Evolutionary conservation across 2,113 vertebrate species (phyloP), one percentile per base, ranked within the genome.

Genomic region (Prionailurus bengalensis): DNA sequence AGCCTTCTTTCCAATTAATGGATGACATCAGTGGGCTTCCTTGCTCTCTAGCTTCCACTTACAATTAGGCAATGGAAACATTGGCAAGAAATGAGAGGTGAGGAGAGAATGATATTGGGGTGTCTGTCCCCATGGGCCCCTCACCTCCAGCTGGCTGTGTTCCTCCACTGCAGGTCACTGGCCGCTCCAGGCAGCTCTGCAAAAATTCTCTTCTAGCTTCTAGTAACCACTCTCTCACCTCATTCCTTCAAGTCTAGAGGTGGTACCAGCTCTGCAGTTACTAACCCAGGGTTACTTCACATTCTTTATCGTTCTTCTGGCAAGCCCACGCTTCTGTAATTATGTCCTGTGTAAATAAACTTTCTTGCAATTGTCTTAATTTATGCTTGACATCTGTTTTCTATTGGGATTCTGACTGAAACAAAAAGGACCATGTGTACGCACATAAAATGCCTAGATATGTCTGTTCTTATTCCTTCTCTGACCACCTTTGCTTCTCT

Each of bases 341-440:
- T 92, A 21, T 23, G 81, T 84, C 42, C 31, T 80, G 82, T 78
- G n/a, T 68, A 96, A 96, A 96, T 55, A 95, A 76, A 71, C 19
- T 89, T 87, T 87, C 79, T 88, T 94, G 36, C 51, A 94, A 92
- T 97, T 92, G 80, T 96, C 63, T 94, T 90, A 97, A 97, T 95
- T 92, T 96, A 92, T 84, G 5, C 42, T 74, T 84, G 68, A 91
- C 91, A 92, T 92, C 63, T 96, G 33, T 87, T 92, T 96, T 39
- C 55, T 88, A 15, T 90, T 92, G 39, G 55, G 17, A 70, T 76
- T 70, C 29, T 96, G 53, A 91, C 48, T 81, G 10, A 71, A 93
- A 74, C 15, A 79, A 93, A 91, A 61, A 91, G 73, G 90, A 83
- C 55, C 73, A 4, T 39, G 9, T 70, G 29, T 65, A 53, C 78